These are phyloP conservation scores for Quadroppia sp. DNA, from an alignment of 2,888 invertebrate genomes.

Conservation along the genomic window DNA sequence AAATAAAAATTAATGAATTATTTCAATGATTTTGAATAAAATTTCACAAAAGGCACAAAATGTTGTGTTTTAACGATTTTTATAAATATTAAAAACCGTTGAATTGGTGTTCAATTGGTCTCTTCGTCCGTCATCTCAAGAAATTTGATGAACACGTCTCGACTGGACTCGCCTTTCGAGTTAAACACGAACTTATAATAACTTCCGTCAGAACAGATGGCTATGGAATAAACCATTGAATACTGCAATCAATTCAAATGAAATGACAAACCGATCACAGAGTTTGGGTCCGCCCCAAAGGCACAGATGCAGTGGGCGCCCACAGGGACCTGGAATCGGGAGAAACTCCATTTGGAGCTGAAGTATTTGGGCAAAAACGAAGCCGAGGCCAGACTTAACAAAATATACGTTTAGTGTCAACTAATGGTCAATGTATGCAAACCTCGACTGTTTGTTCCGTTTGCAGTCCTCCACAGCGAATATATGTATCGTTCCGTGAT, in stretches of 20 bases:
- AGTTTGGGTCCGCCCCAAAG: constrained; percentile 84
- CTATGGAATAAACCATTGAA: constrained; percentile 56
- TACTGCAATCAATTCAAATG: not conserved
- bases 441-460: constrained; percentile 78
- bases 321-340: constrained; percentile 68
- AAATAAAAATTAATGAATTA: too few relatives aligned
- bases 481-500: constrained; percentile 95
- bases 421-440: constrained; percentile 25
- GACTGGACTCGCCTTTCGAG: constrained; percentile 86
- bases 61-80: not conserved
- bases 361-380: constrained; percentile 96
- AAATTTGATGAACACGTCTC: constrained; percentile 91
- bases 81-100: too few relatives aligned
- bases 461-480: constrained; percentile 82
- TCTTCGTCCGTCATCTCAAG: constrained; percentile 61
- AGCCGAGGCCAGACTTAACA: constrained; percentile 69
- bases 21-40: too few relatives aligned
- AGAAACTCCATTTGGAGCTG: constrained; percentile 85
- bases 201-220: constrained; percentile 92
- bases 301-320: constrained; percentile 95
- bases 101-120: not conserved
- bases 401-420: constrained; percentile 16
- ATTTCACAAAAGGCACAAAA: constrained; percentile 6
- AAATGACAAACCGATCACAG: constrained; percentile 87
- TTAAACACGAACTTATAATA: constrained; percentile 96